These are phyloP conservation scores for Intellagama lesueurii DNA, from an alignment of 2,797 vertebrate species.

Conservation along the genomic window DNA sequence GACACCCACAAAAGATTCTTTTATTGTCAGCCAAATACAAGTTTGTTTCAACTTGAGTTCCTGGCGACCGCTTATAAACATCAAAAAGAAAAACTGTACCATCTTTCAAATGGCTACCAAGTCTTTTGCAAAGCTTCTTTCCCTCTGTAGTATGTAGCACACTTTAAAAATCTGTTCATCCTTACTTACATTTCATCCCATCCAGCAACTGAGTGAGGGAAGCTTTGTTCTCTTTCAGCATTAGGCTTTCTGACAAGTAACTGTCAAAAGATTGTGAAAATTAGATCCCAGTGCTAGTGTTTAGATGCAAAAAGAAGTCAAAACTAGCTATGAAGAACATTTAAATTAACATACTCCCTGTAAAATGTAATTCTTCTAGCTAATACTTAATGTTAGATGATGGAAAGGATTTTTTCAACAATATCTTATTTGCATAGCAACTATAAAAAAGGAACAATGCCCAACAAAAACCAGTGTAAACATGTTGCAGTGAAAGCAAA, in stretches of 20 bases:
- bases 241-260: constrained; percentile 91
- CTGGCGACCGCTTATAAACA: not conserved
- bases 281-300: constrained; percentile 24
- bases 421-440: not conserved
- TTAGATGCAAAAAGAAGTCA: constrained; percentile 17
- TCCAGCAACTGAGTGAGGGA: constrained; percentile 87
- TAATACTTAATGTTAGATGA: not conserved
- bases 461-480: not conserved
- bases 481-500: not conserved
- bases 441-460: not conserved
- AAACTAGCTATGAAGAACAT: constrained; percentile 6
- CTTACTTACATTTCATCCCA: constrained; percentile 93
- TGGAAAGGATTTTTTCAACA: not conserved
- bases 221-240: constrained; percentile 86
- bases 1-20: not conserved
- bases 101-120: constrained; percentile 4
- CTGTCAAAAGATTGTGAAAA: constrained; percentile 71
- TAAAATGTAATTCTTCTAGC: constrained; percentile 1
- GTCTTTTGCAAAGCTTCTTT: not conserved
- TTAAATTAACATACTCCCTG: constrained; percentile 19
- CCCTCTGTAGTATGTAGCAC: not conserved
- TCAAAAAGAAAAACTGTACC: not conserved
- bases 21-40: not conserved
- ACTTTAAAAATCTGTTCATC: constrained; percentile 1
- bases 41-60: not conserved